Evolutionary conservation across 2,113 vertebrate genomes (phyloP), one percentile per base, ranked within the genome.

Genomic region (Cephalopholis sonnerati): DNA sequence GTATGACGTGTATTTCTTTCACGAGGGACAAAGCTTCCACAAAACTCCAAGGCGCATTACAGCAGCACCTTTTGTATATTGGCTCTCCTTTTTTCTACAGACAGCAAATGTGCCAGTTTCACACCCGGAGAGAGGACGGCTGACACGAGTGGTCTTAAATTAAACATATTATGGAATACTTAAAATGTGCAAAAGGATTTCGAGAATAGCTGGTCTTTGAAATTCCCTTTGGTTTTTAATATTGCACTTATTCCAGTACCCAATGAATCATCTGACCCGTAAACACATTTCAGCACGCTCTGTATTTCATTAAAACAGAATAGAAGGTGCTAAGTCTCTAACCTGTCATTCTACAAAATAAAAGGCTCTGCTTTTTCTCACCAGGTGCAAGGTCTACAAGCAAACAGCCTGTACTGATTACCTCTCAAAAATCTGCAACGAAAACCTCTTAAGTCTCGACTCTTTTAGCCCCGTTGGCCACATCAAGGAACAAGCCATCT

Each of bases 401-500:
- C 67, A 86, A 81, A 82, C 39, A 51, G 22, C 16, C 15, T 41
- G 25, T 53, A 55, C 22, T 62, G 48, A 85, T 75, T 72, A 63
- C 51, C 24, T 57, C 54, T 74, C 5, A 61, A 62, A 59, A 73
- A 54, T 73, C 68, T 32, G 41, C 46, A 72, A 79, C 41, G 63
- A 70, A 61, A 63, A 0, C 7, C 41, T 39, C 46, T 32, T 48
- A 36, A 51, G 54, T 50, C 51, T 71, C 68, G 12, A 59, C 46
- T 79, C 41, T 76, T 71, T 69, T 65, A 74, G 68, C 50, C 68
- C 64, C 22, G 50, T 82, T 86, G 88, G 74, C 62, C 61, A 81
- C 70, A 84, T 74, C 80, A 78, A 83, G 61, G 57, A 83, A 86
- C 79, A 78, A 91, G 83, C 73, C 84, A 66, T 83, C 85, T 89